phyloP scores from a whole-genome alignment of 2,888 invertebrate species.

The Mimas tiliae region DNA sequence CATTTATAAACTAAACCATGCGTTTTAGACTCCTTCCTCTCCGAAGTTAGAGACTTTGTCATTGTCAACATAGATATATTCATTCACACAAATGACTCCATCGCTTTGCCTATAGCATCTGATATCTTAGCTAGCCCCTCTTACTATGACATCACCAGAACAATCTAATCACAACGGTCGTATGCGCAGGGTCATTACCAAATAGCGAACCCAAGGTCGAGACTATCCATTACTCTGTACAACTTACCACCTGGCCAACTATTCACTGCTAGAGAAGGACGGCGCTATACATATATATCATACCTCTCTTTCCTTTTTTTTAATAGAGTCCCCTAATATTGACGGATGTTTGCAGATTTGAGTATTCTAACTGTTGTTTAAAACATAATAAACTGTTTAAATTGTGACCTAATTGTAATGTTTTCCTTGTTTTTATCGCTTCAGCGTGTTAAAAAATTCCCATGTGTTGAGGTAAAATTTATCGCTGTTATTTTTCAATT shows the following conservation, averaged over 20 bases:
- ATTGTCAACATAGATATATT: background rate
- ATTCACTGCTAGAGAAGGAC: conserved; percentile 12
- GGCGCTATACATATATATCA: background rate
- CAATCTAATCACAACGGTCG: conserved; percentile 55
- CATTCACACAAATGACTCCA: background rate
- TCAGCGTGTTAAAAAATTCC: conserved; percentile 1
- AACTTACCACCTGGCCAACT: conserved; percentile 44
- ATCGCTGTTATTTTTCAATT: background rate
- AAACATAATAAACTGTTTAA: background rate
- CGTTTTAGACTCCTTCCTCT: no score
- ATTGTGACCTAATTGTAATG: background rate
- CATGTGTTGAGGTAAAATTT: conserved; percentile 1
- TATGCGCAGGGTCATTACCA: conserved; percentile 69
- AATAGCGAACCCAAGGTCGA: conserved; percentile 66
- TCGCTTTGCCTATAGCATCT: conserved; percentile 18
- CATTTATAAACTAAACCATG: no score
- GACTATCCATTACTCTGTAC: conserved; percentile 53
- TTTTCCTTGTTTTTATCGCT: conserved; percentile 18
- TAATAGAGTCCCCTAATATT: background rate
- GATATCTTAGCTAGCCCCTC: conserved; percentile 30
- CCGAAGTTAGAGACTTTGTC: background rate
- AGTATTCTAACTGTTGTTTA: background rate
- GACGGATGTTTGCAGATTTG: conserved; percentile 4
- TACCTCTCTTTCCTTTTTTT: conserved; percentile 12
- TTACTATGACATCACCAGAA: conserved; percentile 37